Conservation (phyloP, 2,888 invertebrate species). For the Pimpla rufipes region DNA sequence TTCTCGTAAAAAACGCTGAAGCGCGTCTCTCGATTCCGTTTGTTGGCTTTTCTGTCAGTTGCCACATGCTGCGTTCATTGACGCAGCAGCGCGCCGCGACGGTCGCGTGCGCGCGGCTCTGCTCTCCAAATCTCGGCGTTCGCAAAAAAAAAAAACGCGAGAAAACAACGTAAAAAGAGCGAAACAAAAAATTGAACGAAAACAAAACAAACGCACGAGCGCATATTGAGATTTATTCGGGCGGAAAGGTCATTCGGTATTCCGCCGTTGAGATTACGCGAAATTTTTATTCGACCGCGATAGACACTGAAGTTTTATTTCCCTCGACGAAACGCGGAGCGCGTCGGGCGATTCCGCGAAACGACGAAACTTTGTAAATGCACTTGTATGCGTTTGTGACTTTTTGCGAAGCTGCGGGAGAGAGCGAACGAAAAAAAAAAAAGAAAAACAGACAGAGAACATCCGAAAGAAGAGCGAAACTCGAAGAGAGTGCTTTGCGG, state of each 20-base stretch:
- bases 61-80: slow-evolving; percentile 25
- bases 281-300: slow-evolving; percentile 24
- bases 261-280: background rate
- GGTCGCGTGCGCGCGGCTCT: background rate
- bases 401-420: background rate
- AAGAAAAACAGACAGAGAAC: background rate
- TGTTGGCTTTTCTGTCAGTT: slow-evolving; percentile 22
- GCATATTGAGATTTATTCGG: slow-evolving; percentile 10
- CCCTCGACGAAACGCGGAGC: background rate
- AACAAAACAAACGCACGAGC: slow-evolving; percentile 1
- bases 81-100: slow-evolving; percentile 2
- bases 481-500: slow-evolving; percentile 9
- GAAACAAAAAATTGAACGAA: background rate
- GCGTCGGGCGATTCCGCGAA: slow-evolving; percentile 4
- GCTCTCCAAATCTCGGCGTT: slow-evolving; percentile 5
- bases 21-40: slow-evolving; percentile 5
- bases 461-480: slow-evolving; percentile 20
- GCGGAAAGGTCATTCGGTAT: slow-evolving; percentile 33
- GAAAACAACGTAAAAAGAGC: background rate
- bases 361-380: slow-evolving; percentile 4
- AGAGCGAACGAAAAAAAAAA: background rate
- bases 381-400: slow-evolving; percentile 3
- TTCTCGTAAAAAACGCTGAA: slow-evolving; percentile 19
- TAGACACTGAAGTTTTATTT: slow-evolving; percentile 25
- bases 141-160: background rate